Evolutionary conservation across 2,888 invertebrate genomes (phyloP).

Genomic region (Himalopsyche tibetana): DNA sequence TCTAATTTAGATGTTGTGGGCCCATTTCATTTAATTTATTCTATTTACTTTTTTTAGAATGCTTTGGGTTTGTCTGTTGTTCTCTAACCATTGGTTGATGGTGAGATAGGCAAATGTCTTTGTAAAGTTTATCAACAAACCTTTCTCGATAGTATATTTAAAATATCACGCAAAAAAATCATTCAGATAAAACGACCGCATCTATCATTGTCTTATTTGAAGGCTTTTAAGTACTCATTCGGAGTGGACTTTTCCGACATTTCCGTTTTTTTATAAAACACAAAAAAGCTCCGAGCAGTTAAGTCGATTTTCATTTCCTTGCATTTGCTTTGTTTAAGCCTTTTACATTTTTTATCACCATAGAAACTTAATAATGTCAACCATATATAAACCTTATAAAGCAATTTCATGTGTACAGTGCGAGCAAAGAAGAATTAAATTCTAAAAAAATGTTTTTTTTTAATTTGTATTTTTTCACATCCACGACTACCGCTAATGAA

Average conservation of each 20-base stretch:
- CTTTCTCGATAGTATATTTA: slow-evolving; percentile 2
- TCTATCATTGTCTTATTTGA: slow-evolving; percentile 62
- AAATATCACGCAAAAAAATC: slow-evolving; percentile 35
- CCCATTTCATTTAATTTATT: no score
- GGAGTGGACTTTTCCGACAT: slow-evolving; percentile 57
- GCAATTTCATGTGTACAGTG: no score
- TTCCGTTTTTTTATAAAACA: slow-evolving; percentile 34
- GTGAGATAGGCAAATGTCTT: not conserved
- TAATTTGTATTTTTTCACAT: no score
- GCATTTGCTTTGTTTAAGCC: not conserved
- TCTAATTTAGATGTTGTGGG: no score
- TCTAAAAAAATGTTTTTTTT: no score
- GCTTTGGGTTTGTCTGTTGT: not conserved
- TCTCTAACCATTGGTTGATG: not conserved
- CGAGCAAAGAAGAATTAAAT: no score
- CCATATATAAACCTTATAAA: no score
- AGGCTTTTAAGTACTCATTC: slow-evolving; percentile 63
- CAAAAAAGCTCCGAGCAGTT: slow-evolving; percentile 29
- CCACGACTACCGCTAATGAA: no score
- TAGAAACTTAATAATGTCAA: no score
- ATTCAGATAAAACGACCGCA: slow-evolving; percentile 59
- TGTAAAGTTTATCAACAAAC: not conserved
- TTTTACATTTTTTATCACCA: no score
- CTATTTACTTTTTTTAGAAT: no score
- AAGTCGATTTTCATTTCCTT: slow-evolving; percentile 31